Evolutionary conservation across 2,113 vertebrate species (phyloP).

Genomic region (Cynocephalus volans): DNA sequence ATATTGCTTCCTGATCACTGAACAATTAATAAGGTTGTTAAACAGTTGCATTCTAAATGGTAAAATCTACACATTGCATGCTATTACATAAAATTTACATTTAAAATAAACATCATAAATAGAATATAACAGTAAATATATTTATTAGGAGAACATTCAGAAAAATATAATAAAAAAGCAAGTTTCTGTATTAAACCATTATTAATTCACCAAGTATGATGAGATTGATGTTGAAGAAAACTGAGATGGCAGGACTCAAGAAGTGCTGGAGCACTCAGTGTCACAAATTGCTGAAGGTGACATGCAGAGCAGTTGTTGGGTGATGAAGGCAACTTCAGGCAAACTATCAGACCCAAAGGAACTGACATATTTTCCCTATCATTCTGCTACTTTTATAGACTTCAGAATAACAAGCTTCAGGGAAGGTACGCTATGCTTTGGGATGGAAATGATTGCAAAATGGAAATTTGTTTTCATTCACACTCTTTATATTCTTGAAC

Average conservation of each 20-base stretch:
- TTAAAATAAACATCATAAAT: neutral
- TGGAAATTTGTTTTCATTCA: neutral
- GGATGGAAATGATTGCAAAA: neutral
- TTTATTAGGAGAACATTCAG: neutral
- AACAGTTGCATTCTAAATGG: neutral
- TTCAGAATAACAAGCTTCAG: neutral
- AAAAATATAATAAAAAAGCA: neutral
- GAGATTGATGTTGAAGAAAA: neutral
- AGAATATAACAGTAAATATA: neutral
- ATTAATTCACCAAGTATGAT: neutral
- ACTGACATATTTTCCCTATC: neutral
- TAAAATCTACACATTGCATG: neutral
- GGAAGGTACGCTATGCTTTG: neutral
- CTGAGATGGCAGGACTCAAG: accelerated
- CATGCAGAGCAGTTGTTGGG: neutral
- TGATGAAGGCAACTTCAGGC: neutral
- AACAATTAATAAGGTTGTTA: neutral
- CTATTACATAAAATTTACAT: neutral
- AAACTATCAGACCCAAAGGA: neutral
- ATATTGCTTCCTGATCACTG: neutral
- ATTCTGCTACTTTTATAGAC: neutral
- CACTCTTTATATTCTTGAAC: neutral
- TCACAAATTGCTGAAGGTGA: neutral
- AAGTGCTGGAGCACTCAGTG: neutral
- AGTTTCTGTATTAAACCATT: neutral